Percentiles rank a stretch among this genome's conserved stretches.
phyloP scores from a whole-genome alignment of 2,113 vertebrate species.

The Deroptyus accipitrinus region DNA sequence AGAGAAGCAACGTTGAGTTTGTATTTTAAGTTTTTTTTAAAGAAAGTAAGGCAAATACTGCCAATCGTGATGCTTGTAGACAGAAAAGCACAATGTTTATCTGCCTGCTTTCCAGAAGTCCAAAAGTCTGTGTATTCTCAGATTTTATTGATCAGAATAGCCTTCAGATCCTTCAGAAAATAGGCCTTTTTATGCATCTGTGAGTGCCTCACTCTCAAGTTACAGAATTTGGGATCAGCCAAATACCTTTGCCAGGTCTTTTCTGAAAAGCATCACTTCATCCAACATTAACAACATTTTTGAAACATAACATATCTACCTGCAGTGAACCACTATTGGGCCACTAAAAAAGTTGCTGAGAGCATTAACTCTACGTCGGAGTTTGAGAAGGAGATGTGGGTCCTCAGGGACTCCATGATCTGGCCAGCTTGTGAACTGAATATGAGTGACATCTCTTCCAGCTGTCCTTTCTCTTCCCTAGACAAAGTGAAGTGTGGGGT shows the following conservation, averaged over 20 bases:
- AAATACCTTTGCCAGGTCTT: background rate
- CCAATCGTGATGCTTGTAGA: background rate
- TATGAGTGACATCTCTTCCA: slow-evolving; percentile 91
- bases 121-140: background rate
- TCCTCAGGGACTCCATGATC: slow-evolving; percentile 95
- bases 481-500: background rate
- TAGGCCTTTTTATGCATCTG: background rate
- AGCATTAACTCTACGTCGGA: slow-evolving; percentile 88
- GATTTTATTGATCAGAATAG: background rate
- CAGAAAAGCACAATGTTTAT: background rate
- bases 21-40: background rate
- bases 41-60: background rate
- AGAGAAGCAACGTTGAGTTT: background rate
- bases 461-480: slow-evolving; percentile 85
- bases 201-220: background rate
- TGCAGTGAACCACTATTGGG: slow-evolving; percentile 94
- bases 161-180: background rate
- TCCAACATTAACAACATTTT: background rate
- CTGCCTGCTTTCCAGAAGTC: background rate
- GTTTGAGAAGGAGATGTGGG: slow-evolving; percentile 90
- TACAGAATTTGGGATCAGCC: background rate
- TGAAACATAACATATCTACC: slow-evolving; percentile 65
- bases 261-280: background rate
- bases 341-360: slow-evolving; percentile 97
- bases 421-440: slow-evolving; percentile 97